Percentiles rank a stretch among this genome's conserved stretches.
Conservation (phyloP, 2,113 vertebrate species). For the Hemiscyllium ocellatum region DNA sequence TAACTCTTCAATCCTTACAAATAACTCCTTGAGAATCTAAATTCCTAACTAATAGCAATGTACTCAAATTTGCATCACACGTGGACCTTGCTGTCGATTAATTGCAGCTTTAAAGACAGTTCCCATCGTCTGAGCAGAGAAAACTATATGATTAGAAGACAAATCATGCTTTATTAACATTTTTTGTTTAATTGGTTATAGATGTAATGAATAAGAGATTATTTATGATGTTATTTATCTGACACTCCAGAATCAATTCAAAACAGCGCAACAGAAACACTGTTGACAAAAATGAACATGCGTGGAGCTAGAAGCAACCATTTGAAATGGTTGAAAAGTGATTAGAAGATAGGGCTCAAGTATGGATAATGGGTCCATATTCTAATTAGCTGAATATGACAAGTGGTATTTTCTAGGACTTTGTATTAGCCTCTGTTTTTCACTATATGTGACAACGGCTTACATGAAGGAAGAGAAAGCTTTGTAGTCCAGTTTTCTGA, state of each 20-base stretch:
- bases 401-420: too few species aligned
- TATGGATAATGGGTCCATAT: too few species aligned
- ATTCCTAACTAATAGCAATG: too few species aligned
- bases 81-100: background rate
- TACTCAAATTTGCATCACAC: too few species aligned
- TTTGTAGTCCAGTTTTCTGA: too few species aligned
- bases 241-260: background rate
- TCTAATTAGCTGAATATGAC: too few species aligned
- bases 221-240: background rate
- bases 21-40: too few species aligned
- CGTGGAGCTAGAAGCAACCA: background rate
- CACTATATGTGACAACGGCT: too few species aligned
- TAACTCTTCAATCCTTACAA: too few species aligned
- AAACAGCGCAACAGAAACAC: background rate
- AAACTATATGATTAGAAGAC: background rate
- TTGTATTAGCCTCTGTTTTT: too few species aligned
- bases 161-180: background rate
- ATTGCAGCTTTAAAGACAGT: background rate
- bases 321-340: background rate
- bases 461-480: too few species aligned
- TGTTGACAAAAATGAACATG: background rate
- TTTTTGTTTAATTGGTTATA: background rate
- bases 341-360: background rate
- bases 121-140: background rate
- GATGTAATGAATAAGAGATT: background rate